A percentile compares a stretch with the other conserved stretches of the same genome.
Conservation (phyloP, 2,888 invertebrate species). For the Melanotus villosus region DNA sequence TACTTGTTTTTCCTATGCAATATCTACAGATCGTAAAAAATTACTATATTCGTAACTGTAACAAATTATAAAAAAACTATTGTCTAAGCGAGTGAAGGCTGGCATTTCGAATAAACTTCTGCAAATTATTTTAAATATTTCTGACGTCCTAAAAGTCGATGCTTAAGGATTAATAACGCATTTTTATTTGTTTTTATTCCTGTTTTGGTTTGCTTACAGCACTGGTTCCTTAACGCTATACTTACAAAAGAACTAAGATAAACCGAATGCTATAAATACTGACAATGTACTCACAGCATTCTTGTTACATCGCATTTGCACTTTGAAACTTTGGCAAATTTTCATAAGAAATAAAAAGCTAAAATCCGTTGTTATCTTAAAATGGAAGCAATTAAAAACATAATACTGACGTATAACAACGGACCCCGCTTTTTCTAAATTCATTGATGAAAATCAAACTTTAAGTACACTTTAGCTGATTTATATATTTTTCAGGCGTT, state of each 20-base stretch:
- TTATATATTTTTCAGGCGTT: slow-evolving; percentile 40
- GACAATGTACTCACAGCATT: slow-evolving; percentile 15
- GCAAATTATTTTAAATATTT: slow-evolving; percentile 12
- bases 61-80: slow-evolving; percentile 33
- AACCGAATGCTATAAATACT: slow-evolving; percentile 16
- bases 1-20: slow-evolving; percentile 19
- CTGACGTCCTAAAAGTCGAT: slow-evolving; percentile 14
- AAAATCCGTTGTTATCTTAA: slow-evolving; percentile 22
- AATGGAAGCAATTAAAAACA: slow-evolving; percentile 35
- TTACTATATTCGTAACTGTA: slow-evolving; percentile 18
- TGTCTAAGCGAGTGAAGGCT: slow-evolving; percentile 31
- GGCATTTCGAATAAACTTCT: slow-evolving; percentile 5
- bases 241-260: slow-evolving; percentile 20
- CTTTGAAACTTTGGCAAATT: slow-evolving; percentile 26
- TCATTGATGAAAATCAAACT: slow-evolving; percentile 33
- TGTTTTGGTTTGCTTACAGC: neutral
- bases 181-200: neutral
- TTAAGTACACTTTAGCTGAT: slow-evolving; percentile 50
- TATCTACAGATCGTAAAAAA: slow-evolving; percentile 31
- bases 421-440: slow-evolving; percentile 9
- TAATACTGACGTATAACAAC: slow-evolving; percentile 34
- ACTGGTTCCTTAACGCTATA: slow-evolving; percentile 4
- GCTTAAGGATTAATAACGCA: slow-evolving; percentile 12
- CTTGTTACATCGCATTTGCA: slow-evolving; percentile 24
- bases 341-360: slow-evolving; percentile 2